These are phyloP conservation scores for Boloria selene DNA, from an alignment of 2,888 invertebrate species.

Conservation along the genomic window DNA sequence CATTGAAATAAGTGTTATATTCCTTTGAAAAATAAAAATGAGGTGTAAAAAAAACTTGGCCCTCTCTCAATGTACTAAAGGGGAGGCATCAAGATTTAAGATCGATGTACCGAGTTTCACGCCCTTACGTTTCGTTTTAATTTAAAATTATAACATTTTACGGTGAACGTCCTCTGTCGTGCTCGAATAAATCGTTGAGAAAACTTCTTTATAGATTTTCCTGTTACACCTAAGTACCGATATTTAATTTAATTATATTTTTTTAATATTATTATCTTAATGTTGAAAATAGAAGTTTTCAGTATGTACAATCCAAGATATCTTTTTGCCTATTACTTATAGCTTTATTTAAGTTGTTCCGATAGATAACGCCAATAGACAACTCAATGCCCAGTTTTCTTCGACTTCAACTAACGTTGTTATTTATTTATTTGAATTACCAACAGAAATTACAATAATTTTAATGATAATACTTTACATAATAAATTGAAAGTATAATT, in stretches of 20 bases:
- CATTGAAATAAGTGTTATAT: slow-evolving; percentile 21
- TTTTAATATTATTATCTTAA: too few relatives aligned
- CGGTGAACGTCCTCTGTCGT: neutral
- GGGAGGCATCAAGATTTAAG: slow-evolving; percentile 50
- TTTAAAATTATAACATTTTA: slow-evolving; percentile 15
- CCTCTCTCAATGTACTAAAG: slow-evolving; percentile 47
- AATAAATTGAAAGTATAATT: too few relatives aligned
- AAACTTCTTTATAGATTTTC: slow-evolving; percentile 2
- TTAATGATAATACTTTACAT: too few relatives aligned
- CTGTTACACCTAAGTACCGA: neutral
- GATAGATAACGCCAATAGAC: too few relatives aligned
- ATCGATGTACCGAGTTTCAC: slow-evolving; percentile 46
- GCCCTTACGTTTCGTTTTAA: slow-evolving; percentile 22
- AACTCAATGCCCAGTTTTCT: too few relatives aligned
- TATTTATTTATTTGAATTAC: too few relatives aligned
- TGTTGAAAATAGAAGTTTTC: too few relatives aligned
- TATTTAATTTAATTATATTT: neutral
- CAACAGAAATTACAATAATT: too few relatives aligned
- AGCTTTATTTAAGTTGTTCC: too few relatives aligned
- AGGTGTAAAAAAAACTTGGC: slow-evolving; percentile 22
- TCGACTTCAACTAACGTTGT: too few relatives aligned
- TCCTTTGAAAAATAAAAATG: slow-evolving; percentile 5
- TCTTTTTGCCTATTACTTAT: too few relatives aligned
- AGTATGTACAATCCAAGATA: too few relatives aligned
- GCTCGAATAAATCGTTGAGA: neutral